These are phyloP conservation scores for Lochmaea crataegi DNA, from an alignment of 2,888 invertebrate species.

Conservation along the genomic window DNA sequence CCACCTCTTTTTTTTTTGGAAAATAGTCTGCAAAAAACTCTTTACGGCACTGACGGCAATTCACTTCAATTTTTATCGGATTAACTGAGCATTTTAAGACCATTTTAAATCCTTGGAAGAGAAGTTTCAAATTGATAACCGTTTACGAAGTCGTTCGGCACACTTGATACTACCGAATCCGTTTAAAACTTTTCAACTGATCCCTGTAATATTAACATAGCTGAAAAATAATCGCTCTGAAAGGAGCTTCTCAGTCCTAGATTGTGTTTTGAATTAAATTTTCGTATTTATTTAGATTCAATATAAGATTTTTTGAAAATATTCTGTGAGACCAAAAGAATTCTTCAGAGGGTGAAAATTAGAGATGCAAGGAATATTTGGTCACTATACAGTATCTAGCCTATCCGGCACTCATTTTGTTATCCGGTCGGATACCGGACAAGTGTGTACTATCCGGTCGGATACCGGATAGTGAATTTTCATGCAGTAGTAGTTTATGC, in stretches of 20 bases:
- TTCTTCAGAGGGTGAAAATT: no score
- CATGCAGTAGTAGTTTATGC: no score
- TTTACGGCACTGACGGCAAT: constrained; percentile 52
- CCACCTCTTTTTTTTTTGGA: constrained; percentile 51
- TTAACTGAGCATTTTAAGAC: constrained; percentile 57
- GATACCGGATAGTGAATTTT: no score
- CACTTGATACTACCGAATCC: constrained; percentile 25
- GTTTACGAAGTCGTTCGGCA: constrained; percentile 16
- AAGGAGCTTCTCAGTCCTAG: no score
- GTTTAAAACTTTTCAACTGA: constrained; percentile 19
- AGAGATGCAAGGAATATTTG: no score
- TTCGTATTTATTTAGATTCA: no score
- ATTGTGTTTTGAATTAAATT: background rate
- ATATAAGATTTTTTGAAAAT: no score
- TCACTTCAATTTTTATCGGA: constrained; percentile 47
- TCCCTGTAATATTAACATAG: constrained; percentile 12
- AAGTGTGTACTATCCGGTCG: no score
- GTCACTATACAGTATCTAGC: no score
- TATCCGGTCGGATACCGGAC: no score
- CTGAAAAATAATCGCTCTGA: background rate
- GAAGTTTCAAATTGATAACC: constrained; percentile 42
- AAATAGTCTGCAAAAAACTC: constrained; percentile 33
- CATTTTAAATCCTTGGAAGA: constrained; percentile 58
- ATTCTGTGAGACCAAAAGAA: no score
- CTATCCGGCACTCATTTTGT: no score